Evolutionary conservation across 2,888 invertebrate species (phyloP).

Genomic region (Serripes groenlandicus): DNA sequence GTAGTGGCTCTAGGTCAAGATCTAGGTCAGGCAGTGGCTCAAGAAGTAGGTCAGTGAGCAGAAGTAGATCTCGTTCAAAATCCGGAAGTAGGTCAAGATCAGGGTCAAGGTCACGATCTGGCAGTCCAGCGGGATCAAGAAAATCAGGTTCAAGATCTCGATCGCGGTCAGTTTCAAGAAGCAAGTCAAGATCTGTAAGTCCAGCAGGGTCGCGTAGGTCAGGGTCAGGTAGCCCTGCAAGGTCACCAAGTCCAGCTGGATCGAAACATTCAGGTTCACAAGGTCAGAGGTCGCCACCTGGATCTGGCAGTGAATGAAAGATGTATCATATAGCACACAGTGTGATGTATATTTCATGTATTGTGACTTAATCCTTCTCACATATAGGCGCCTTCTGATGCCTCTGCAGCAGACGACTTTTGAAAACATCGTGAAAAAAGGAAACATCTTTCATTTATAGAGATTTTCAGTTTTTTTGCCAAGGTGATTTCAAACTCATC

Average conservation of each 20-base stretch:
- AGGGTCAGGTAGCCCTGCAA: constrained; percentile 52
- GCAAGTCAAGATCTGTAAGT: constrained; percentile 74
- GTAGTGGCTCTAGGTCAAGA: constrained; percentile 85
- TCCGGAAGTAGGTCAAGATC: constrained; percentile 65
- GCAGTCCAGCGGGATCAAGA: constrained; percentile 42
- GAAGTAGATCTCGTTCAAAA: constrained; percentile 52
- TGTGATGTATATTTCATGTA: too few species aligned
- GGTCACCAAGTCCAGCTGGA: constrained; percentile 47
- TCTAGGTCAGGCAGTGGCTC: constrained; percentile 59
- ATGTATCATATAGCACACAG: too few species aligned
- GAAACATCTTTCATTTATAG: too few species aligned
- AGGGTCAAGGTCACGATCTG: constrained; percentile 76
- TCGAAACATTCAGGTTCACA: constrained; percentile 53
- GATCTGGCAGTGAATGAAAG: constrained; percentile 59
- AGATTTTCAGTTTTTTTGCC: too few species aligned
- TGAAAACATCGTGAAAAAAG: too few species aligned
- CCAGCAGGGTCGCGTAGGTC: constrained; percentile 73
- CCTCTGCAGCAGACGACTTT: too few species aligned
- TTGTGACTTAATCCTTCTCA: too few species aligned
- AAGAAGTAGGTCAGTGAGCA: constrained; percentile 51
- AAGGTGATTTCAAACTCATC: too few species aligned
- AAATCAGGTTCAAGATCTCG: constrained; percentile 68
- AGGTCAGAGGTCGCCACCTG: constrained; percentile 56
- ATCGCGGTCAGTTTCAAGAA: constrained; percentile 58
- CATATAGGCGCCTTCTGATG: too few species aligned